Percentiles rank a stretch among this genome's conserved stretches.
Conservation (phyloP, 1,140 invertebrate genomes). For the Camponotus pennsylvanicus region DNA sequence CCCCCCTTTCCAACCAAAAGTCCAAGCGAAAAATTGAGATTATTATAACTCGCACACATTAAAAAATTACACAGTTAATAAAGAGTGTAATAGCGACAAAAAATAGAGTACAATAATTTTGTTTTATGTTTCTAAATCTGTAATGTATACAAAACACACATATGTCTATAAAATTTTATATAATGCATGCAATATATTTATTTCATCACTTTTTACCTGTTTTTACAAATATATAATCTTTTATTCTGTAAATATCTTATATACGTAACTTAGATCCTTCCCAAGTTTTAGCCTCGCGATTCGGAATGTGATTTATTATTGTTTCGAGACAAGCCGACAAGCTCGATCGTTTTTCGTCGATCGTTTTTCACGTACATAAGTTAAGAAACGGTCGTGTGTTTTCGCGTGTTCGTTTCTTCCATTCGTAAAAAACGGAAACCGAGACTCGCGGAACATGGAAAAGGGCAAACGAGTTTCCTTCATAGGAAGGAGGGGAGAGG, state of each 20-base stretch:
- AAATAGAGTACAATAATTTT: neutral
- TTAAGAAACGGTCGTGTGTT: neutral
- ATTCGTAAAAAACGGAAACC: constrained; percentile 37
- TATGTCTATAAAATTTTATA: neutral
- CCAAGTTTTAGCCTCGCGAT: neutral
- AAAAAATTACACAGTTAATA: neutral
- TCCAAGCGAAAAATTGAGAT: neutral
- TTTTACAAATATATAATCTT: neutral
- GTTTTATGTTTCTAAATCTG: neutral
- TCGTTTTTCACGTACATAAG: constrained; percentile 3
- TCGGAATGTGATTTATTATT: neutral
- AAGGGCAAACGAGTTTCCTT: constrained; percentile 53
- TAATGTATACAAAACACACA: neutral
- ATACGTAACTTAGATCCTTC: neutral
- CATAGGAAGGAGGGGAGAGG: neutral
- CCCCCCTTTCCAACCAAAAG: neutral
- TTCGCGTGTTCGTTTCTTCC: neutral
- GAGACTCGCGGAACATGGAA: constrained; percentile 25
- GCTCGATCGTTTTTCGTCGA: constrained; percentile 11
- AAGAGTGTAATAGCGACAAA: neutral
- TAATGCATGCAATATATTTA: neutral
- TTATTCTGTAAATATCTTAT: neutral
- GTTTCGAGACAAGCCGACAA: neutral
- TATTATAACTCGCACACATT: neutral
- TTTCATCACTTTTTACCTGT: neutral